These are phyloP conservation scores for Chaetodon trifascialis DNA, from an alignment of 2,113 vertebrate genomes.

Conservation along the genomic window DNA sequence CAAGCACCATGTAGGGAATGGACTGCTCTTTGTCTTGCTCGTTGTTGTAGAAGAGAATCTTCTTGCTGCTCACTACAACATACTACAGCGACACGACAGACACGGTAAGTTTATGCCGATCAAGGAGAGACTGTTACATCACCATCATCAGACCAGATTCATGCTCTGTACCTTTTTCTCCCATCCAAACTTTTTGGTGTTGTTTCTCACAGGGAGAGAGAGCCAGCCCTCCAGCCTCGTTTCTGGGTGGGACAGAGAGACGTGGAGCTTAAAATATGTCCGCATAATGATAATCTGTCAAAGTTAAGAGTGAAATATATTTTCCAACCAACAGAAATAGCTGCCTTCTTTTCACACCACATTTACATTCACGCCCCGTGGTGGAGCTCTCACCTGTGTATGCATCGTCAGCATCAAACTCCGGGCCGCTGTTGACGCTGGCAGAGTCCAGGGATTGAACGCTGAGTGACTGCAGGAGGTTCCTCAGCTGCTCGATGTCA, in stretches of 20 bases:
- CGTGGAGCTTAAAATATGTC: too few species aligned
- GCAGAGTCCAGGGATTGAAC: conserved; percentile 92
- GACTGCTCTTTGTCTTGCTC: conserved; percentile 98
- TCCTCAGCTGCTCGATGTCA: conserved; percentile 98
- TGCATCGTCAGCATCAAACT: conserved; percentile 92
- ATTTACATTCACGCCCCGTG: too few species aligned
- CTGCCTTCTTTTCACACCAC: neutral
- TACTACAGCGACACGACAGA: conserved; percentile 83
- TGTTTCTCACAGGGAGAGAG: conserved; percentile 96
- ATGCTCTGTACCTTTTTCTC: conserved; percentile 89
- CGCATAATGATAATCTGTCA: neutral
- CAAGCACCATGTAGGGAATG: conserved; percentile 98
- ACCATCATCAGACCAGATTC: accelerated
- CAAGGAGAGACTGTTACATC: accelerated
- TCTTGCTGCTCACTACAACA: conserved; percentile 99
- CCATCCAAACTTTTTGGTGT: conserved; percentile 99
- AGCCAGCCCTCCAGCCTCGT: conserved; percentile 96
- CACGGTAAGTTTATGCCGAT: neutral
- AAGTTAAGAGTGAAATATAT: neutral
- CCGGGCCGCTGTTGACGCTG: conserved; percentile 94
- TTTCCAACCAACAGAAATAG: neutral
- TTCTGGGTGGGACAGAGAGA: conserved; percentile 80
- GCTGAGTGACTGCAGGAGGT: conserved; percentile 91
- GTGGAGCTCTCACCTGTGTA: conserved; percentile 87
- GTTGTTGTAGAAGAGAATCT: conserved; percentile 98